A percentile compares a stretch with the other conserved stretches of the same genome.
Evolutionary conservation across 1,140 invertebrate genomes (phyloP).

Genomic region (Bombus soroeensis): DNA sequence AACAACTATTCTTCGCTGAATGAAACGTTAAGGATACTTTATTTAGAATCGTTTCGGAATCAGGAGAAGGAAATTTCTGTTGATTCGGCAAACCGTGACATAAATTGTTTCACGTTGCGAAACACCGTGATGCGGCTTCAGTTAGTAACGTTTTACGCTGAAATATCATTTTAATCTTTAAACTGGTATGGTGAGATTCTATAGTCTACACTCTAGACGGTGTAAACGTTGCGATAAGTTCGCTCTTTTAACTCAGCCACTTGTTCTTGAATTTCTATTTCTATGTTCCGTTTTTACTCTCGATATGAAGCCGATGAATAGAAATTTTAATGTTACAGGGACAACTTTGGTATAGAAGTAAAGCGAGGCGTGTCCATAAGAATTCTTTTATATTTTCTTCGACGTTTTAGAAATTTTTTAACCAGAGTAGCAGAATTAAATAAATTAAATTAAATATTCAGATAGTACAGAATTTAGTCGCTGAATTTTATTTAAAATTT

Average conservation of each 20-base stretch:
- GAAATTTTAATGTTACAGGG: not conserved
- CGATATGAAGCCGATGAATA: too few species aligned
- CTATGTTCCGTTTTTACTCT: not conserved
- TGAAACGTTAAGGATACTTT: not conserved
- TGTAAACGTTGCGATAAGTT: not conserved
- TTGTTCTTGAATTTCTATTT: not conserved
- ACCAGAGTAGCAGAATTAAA: too few species aligned
- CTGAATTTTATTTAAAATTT: too few species aligned
- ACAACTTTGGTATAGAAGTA: not conserved
- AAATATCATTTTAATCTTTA: not conserved
- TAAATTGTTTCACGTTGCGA: not conserved
- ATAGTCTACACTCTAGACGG: not conserved
- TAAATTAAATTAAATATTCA: too few species aligned
- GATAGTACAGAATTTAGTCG: too few species aligned
- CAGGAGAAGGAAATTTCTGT: not conserved
- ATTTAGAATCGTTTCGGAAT: not conserved
- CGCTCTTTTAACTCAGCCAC: not conserved
- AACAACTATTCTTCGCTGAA: not conserved
- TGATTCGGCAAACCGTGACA: not conserved
- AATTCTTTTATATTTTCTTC: too few species aligned
- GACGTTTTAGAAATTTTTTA: too few species aligned
- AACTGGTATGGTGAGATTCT: not conserved
- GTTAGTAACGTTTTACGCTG: not conserved
- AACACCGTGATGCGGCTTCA: not conserved
- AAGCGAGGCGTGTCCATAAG: too few species aligned